A percentile compares a stretch with the other conserved stretches of the same genome.
Conservation (phyloP, 2,888 invertebrate species). For the Tipula unca region DNA sequence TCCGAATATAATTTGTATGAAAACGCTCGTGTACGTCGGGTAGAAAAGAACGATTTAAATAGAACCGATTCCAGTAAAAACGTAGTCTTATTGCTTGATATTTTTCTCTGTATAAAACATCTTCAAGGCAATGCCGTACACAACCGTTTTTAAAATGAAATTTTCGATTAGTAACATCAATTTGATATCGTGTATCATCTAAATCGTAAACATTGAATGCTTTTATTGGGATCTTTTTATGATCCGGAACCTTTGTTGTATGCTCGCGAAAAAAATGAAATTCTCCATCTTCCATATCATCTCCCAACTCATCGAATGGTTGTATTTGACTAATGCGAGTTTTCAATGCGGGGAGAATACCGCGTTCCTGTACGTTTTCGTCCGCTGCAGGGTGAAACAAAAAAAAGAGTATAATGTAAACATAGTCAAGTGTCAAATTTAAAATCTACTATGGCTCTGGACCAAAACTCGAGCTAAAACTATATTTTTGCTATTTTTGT, state of each 20-base stretch:
- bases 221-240: neutral
- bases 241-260: too few relatives aligned
- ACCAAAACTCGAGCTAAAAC: too few relatives aligned
- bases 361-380: neutral
- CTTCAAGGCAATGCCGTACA: neutral
- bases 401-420: too few relatives aligned
- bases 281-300: neutral
- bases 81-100: neutral
- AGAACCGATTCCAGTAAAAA: neutral
- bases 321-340: neutral
- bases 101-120: neutral
- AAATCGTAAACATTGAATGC: slow-evolving; percentile 21
- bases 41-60: neutral
- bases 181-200: slow-evolving; percentile 20
- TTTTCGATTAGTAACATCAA: neutral
- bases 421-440: too few relatives aligned
- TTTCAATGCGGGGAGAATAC: neutral
- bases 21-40: neutral
- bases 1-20: neutral
- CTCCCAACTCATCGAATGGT: neutral
- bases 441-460: too few relatives aligned
- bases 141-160: neutral
- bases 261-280: neutral
- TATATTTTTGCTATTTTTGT: too few relatives aligned
- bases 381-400: neutral